Base-by-base conservation (phyloP, 1,140 invertebrate genomes). In the Meteorus sp. region DNA sequence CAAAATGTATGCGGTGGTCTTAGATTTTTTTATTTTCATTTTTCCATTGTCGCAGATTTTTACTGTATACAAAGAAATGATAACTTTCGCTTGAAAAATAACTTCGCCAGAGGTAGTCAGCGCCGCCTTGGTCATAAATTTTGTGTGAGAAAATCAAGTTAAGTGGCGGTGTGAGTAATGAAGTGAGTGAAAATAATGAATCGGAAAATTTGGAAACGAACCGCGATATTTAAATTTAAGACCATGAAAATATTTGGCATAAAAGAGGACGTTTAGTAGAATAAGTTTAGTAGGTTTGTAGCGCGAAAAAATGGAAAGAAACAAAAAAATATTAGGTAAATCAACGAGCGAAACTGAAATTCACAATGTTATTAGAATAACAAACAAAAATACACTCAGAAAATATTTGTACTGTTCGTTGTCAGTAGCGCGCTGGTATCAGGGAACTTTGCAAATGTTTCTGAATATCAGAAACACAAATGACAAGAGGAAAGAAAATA, bases 401-500 rank as follows among this genome's bases (percentile, higher is more conserved):
- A 76, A 72, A 74, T 72, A 71, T 76, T 75, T 78, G 72, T 78
- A 76, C 69, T 71, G 61, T 68, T 62, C 63, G 60, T 69, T 73
- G 66, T 73, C 59, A 66, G 63, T 59, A 74, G 62, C 62, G 65
- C 75, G 73, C 67, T 77, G 75, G 68, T 77, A 77, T 78, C 76
- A 77, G 75, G 75, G 76, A 77, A 78, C 71, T 35, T 27, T 37
- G 22, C 33, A 41, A 54, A 54, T 39, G 45, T 37, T 13, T 53
- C 19, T 15, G 11, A 11, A 1, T 4, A 53, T 9, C 3, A 53
- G 39, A 23, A 53, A 53, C 17, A 35, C 3, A 51, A 33, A 31
- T 7, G 0, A 27, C 2, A 13, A 23, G 29, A 15, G 9, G n/a
- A 13, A 13, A 15, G 17, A 37, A 15, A 39, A 5, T 39, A 6